Percentiles rank a stretch among this genome's conserved stretches.
Conservation (phyloP, 2,113 vertebrate genomes). For the Grus americana region DNA sequence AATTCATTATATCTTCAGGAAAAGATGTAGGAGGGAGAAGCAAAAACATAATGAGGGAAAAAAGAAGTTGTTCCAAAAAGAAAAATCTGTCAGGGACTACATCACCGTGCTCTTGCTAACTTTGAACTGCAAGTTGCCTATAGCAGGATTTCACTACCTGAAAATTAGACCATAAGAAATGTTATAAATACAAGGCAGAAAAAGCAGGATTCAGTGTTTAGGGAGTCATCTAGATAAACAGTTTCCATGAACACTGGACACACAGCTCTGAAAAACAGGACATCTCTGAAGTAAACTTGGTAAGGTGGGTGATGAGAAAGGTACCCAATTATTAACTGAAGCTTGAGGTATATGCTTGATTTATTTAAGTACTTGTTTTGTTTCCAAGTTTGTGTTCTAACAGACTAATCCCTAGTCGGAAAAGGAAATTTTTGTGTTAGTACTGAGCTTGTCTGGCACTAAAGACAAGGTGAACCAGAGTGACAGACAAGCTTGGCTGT, state of each 20-base stretch:
- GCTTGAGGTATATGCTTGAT: background rate
- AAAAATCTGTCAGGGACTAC: background rate
- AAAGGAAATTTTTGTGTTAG: background rate
- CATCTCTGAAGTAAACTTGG: background rate
- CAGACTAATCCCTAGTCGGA: background rate
- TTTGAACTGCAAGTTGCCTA: background rate
- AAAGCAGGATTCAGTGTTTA: background rate
- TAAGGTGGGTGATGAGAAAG: background rate
- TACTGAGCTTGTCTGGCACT: background rate
- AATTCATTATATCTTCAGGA: background rate
- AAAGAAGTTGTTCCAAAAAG: background rate
- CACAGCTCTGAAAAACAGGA: background rate
- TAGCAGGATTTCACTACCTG: background rate
- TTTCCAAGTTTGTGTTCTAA: background rate
- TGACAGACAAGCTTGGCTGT: background rate
- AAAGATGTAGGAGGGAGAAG: background rate
- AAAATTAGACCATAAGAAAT: background rate
- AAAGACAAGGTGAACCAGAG: background rate
- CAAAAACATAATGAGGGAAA: background rate
- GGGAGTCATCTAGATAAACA: background rate
- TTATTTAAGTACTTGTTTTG: background rate
- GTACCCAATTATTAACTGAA: background rate
- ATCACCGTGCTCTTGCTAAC: background rate
- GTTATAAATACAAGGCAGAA: background rate
- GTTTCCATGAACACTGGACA: background rate